Conservation (phyloP, 2,888 invertebrate species). For the Aspidiotus rigidus region DNA sequence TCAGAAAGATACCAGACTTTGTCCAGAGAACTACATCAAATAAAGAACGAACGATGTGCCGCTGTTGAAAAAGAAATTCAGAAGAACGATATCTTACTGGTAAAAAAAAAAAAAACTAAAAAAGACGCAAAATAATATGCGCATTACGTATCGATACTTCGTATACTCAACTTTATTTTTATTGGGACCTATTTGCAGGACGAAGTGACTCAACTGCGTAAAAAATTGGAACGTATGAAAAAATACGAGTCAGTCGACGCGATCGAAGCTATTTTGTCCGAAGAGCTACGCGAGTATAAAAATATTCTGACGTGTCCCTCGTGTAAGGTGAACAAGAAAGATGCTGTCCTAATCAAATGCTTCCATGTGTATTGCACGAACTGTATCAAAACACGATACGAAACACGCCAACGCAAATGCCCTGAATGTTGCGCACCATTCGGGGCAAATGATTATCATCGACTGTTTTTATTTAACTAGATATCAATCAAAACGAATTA, state of each 20-base stretch:
- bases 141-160: too few species aligned
- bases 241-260: conserved; percentile 93
- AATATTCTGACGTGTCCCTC: conserved; percentile 96
- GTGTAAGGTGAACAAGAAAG: conserved; percentile 95
- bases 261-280: conserved; percentile 93
- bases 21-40: conserved; percentile 93
- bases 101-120: conserved; percentile 40
- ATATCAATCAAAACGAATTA: not conserved
- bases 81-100: conserved; percentile 87
- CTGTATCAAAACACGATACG: conserved; percentile 94
- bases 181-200: conserved; percentile 51
- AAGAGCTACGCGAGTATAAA: conserved; percentile 95
- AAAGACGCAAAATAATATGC: too few species aligned
- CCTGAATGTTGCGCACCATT: conserved; percentile 99
- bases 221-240: conserved; percentile 93
- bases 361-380: conserved; percentile 99
- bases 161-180: not conserved
- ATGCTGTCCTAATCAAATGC: conserved; percentile 97
- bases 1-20: conserved; percentile 93
- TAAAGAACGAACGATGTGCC: conserved; percentile 92
- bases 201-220: conserved; percentile 80
- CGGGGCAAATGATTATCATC: conserved; percentile 98
- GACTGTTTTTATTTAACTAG: conserved; percentile 48
- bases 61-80: conserved; percentile 92
- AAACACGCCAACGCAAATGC: conserved; percentile 95